Evolutionary conservation across 2,113 vertebrate species (phyloP).

Genomic region (Aegithalos caudatus): DNA sequence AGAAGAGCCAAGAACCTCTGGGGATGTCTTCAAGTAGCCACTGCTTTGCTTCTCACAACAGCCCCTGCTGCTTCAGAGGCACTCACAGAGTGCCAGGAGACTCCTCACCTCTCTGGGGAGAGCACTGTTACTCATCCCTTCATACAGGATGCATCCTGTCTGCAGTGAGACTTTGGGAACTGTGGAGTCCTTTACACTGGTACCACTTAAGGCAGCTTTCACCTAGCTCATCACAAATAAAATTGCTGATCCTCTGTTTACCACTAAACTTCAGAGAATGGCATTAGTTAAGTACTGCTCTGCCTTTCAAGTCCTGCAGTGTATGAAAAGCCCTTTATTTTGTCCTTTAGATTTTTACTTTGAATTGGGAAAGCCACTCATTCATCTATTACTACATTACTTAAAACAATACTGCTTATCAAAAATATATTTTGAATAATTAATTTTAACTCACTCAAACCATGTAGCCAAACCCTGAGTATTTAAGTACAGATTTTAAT

Average conservation of each 20-base stretch:
- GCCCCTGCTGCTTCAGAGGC: background rate
- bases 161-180: background rate
- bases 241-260: background rate
- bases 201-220: background rate
- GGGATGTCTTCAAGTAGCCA: background rate
- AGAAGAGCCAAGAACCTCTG: background rate
- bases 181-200: background rate
- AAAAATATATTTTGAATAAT: background rate
- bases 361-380: background rate
- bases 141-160: background rate
- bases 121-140: background rate
- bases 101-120: background rate
- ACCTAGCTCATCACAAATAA: background rate
- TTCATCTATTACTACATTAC: background rate
- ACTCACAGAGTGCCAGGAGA: background rate
- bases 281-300: background rate
- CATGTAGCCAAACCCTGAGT: background rate
- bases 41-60: fast-evolving
- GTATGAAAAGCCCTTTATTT: background rate
- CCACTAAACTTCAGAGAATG: background rate
- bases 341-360: background rate
- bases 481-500: background rate
- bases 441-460: background rate
- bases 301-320: background rate
- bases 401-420: background rate